Conservation (phyloP, 2,888 invertebrate genomes). For the Alitta virens region DNA sequence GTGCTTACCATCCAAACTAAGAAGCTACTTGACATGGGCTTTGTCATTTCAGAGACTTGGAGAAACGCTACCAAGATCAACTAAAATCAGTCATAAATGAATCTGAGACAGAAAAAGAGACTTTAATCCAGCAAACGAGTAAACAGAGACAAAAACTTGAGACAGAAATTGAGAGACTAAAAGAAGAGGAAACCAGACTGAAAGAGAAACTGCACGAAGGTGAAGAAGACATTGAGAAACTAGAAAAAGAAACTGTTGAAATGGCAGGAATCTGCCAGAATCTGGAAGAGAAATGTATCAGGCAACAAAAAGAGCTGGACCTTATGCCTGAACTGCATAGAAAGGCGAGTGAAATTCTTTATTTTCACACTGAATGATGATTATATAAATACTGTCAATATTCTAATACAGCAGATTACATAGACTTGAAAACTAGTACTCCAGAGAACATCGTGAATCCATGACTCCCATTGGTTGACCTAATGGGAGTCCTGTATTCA, state of each 20-base stretch:
- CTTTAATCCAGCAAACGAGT: constrained; percentile 52
- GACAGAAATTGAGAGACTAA: constrained; percentile 65
- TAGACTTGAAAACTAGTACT: too few relatives aligned
- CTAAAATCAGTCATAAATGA: constrained; percentile 71
- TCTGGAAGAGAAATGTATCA: constrained; percentile 51
- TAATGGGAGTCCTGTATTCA: too few relatives aligned
- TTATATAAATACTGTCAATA: too few relatives aligned
- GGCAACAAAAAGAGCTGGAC: constrained; percentile 49
- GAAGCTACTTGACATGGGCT: too few relatives aligned
- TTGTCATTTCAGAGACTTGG: constrained; percentile 63
- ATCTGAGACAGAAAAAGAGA: constrained; percentile 63
- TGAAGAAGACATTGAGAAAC: constrained; percentile 63
- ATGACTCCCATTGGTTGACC: too few relatives aligned
- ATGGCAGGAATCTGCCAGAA: constrained; percentile 64
- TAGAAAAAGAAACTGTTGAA: constrained; percentile 63
- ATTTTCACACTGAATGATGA: too few relatives aligned
- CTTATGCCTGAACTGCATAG: constrained; percentile 38
- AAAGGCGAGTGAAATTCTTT: constrained; percentile 40
- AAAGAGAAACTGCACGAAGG: constrained; percentile 66
- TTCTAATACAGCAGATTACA: too few relatives aligned
- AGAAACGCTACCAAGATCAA: constrained; percentile 75
- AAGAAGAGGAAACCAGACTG: constrained; percentile 69
- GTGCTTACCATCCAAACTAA: too few relatives aligned
- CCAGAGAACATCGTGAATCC: too few relatives aligned
- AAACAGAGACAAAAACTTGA: constrained; percentile 61